Conservation (phyloP, 2,797 vertebrate genomes). For the Periparus ater region DNA sequence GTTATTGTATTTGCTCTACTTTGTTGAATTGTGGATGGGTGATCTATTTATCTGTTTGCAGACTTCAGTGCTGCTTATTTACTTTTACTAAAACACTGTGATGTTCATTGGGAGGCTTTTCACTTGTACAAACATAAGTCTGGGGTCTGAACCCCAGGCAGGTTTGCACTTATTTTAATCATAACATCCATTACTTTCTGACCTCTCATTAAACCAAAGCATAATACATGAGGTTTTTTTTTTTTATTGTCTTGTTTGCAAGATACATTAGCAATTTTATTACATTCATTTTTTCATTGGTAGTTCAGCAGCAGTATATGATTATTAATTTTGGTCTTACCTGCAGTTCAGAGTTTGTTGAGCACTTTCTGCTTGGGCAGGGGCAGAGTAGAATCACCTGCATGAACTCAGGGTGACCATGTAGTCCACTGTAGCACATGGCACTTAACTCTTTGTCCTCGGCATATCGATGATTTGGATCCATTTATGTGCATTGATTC, state of each 20-base stretch:
- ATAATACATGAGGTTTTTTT: neutral
- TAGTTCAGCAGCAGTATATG: neutral
- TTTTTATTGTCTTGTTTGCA: neutral
- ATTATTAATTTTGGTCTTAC: neutral
- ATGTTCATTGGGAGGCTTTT: neutral
- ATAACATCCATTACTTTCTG: neutral
- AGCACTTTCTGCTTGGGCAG: neutral
- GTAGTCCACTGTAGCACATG: neutral
- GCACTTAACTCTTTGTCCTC: neutral
- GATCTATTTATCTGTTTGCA: neutral
- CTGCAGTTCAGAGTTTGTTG: neutral
- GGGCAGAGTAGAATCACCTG: neutral
- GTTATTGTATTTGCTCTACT: neutral
- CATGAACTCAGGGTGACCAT: neutral
- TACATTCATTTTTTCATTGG: neutral
- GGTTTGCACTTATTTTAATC: neutral
- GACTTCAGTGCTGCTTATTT: neutral
- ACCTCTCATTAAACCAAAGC: neutral
- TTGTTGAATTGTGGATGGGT: neutral
- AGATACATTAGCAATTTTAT: neutral
- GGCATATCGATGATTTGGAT: neutral
- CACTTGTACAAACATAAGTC: fast-evolving
- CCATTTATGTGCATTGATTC: neutral
- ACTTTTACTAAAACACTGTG: neutral
- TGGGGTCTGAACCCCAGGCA: neutral